phyloP scores from a whole-genome alignment of 2,113 vertebrate species.

The Odontophorus gujanensis region DNA sequence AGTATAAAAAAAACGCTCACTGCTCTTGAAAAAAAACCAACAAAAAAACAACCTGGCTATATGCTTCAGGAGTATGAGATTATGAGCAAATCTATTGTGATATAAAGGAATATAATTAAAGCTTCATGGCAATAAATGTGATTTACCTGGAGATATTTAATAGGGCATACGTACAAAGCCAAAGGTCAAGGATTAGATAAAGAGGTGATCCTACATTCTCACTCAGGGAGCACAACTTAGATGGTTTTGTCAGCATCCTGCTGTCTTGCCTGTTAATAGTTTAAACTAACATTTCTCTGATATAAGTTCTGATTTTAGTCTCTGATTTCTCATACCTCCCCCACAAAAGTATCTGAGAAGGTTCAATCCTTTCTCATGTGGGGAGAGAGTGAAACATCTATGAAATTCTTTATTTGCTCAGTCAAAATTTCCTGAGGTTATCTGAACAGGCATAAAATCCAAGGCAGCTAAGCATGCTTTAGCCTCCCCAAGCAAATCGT shows the following conservation, averaged over 20 bases:
- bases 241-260: background rate
- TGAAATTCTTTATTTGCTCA: background rate
- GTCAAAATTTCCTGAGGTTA: background rate
- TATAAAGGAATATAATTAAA: background rate
- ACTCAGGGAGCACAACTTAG: background rate
- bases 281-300: background rate
- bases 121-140: background rate
- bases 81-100: background rate
- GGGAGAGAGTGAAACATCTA: background rate
- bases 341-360: background rate
- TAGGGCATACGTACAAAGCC: background rate
- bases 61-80: background rate
- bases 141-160: background rate
- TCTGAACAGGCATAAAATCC: background rate
- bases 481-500: background rate
- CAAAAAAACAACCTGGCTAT: background rate
- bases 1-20: background rate
- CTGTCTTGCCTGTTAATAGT: background rate
- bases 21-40: background rate
- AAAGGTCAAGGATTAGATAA: background rate
- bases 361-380: background rate
- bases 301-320: background rate
- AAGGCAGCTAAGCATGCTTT: background rate
- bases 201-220: background rate
- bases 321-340: background rate